phyloP scores from a whole-genome alignment of 35 echinoderm and acorn worm species.

The Lytechinus pictus region DNA sequence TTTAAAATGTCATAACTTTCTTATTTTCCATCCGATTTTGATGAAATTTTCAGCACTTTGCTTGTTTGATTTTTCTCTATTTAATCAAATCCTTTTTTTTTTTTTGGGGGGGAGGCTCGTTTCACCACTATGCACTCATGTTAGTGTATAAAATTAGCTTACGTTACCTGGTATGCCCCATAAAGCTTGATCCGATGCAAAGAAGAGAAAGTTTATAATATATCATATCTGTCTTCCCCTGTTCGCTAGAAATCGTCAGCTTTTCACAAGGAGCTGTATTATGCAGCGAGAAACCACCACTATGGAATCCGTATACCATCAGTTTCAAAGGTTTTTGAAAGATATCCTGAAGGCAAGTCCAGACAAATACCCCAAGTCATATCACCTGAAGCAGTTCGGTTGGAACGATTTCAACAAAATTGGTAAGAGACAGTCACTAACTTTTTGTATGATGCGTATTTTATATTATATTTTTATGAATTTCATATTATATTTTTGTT shows the following conservation, averaged over 20 bases:
- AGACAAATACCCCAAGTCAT: neutral
- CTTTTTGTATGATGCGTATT: neutral
- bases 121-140: no score
- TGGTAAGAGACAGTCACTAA: neutral
- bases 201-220: no score
- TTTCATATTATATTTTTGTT: neutral
- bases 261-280: neutral
- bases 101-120: no score
- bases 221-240: neutral
- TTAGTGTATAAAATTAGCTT: no score
- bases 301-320: neutral
- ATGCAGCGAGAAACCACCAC: neutral
- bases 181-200: no score
- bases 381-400: neutral
- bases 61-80: no score
- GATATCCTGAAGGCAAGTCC: neutral
- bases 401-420: neutral
- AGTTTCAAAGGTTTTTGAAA: neutral
- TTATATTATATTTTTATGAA: neutral
- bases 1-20: no score
- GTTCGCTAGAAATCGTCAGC: neutral
- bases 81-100: no score
- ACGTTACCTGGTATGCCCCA: no score
- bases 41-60: no score
- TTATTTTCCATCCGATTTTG: no score